A percentile compares a stretch with the other conserved stretches of the same genome.
These are phyloP conservation scores for Fulmarus glacialis DNA, from an alignment of 2,113 vertebrate species.

Conservation along the genomic window DNA sequence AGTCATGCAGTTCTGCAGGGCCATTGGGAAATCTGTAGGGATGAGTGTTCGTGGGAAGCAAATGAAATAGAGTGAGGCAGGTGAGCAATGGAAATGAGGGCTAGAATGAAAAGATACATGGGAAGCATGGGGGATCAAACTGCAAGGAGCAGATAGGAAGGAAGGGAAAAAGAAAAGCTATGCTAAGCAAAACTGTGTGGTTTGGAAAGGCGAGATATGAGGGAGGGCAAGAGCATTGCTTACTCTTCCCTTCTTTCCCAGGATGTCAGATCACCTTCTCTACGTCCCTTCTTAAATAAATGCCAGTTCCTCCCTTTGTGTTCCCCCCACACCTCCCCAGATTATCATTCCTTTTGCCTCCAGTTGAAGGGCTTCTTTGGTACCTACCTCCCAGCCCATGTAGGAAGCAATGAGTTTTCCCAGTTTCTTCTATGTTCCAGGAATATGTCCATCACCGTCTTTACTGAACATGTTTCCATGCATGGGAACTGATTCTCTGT, in stretches of 20 bases:
- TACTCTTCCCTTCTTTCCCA: not conserved
- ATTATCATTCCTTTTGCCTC: not conserved
- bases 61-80: not conserved
- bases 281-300: not conserved
- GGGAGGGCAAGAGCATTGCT: not conserved
- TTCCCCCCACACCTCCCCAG: not conserved
- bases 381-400: not conserved
- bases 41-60: not conserved
- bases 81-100: not conserved
- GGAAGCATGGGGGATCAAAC: not conserved
- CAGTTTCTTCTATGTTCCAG: not conserved
- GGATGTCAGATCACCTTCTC: not conserved
- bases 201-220: not conserved
- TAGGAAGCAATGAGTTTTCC: not conserved
- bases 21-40: not conserved
- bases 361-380: not conserved
- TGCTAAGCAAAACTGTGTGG: not conserved
- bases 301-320: not conserved
- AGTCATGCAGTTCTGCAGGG: not conserved
- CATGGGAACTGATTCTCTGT: not conserved
- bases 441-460: not conserved
- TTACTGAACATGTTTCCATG: not conserved
- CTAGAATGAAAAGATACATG: not conserved
- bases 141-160: not conserved
- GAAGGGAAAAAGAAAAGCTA: not conserved